Percentiles rank a stretch among this genome's conserved stretches.
These are phyloP conservation scores for Andrena bicolor DNA, from an alignment of 2,888 invertebrate genomes.

Conservation along the genomic window DNA sequence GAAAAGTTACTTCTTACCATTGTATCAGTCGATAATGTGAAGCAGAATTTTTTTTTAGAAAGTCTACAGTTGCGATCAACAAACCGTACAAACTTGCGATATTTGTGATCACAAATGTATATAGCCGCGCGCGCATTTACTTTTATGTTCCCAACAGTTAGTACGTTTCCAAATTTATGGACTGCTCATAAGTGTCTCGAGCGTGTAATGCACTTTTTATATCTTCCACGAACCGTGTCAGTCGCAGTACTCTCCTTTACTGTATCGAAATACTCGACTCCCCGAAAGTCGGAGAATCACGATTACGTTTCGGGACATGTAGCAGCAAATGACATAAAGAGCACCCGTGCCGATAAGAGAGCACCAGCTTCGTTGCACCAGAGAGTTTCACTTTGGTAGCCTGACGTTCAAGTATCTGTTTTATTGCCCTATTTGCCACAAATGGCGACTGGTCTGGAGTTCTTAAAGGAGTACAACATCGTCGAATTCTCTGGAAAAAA, in stretches of 20 bases:
- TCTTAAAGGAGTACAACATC: slow-evolving; percentile 63
- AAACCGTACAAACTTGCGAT: neutral
- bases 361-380: slow-evolving; percentile 48
- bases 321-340: slow-evolving; percentile 49
- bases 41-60: neutral
- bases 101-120: neutral
- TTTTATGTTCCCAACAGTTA: neutral
- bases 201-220: slow-evolving; percentile 22
- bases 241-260: neutral
- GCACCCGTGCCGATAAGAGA: slow-evolving; percentile 53
- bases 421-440: slow-evolving; percentile 73
- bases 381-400: slow-evolving; percentile 41
- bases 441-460: slow-evolving; percentile 61
- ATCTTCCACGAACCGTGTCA: slow-evolving; percentile 11
- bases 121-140: neutral
- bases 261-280: slow-evolving; percentile 1
- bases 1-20: neutral
- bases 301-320: slow-evolving; percentile 24
- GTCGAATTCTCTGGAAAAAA: neutral
- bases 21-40: neutral
- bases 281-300: slow-evolving; percentile 3
- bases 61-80: neutral
- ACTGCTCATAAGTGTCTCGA: neutral
- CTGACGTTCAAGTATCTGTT: slow-evolving; percentile 69
- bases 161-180: slow-evolving; percentile 22